Evolutionary conservation across 2,113 vertebrate species (phyloP).

Genomic region (Circaetus cinerascens): DNA sequence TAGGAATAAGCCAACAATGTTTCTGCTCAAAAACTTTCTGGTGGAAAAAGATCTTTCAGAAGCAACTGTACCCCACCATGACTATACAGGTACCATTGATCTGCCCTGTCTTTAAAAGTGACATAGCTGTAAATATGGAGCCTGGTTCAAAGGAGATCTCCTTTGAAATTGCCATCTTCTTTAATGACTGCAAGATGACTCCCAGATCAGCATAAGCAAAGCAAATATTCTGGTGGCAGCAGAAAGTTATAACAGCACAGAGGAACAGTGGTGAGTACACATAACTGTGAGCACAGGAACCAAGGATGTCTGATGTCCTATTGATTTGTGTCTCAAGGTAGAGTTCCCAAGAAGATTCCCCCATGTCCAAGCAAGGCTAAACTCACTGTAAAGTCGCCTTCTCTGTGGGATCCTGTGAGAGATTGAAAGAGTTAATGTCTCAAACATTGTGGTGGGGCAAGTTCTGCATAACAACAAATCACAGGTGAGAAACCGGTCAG

Average conservation of each 20-base stretch:
- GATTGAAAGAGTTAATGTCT: no score
- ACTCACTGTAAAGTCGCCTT: background rate
- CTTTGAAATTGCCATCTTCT: background rate
- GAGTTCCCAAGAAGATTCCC: background rate
- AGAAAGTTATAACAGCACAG: background rate
- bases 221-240: background rate
- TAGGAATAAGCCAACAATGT: background rate
- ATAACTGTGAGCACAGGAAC: background rate
- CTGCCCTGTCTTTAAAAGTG: background rate
- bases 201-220: background rate
- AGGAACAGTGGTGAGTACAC: background rate
- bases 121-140: background rate
- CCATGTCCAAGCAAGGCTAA: background rate
- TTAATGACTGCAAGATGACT: background rate
- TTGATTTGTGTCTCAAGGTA: background rate
- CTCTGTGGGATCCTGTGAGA: background rate
- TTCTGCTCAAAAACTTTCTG: background rate
- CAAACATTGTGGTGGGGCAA: no score
- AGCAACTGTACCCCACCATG: background rate
- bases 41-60: background rate
- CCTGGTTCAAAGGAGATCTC: background rate
- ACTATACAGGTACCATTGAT: background rate
- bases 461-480: no score
- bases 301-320: background rate
- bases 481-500: no score